These are phyloP conservation scores for Charanyca ferruginea DNA, from an alignment of 2,888 invertebrate genomes.

Conservation along the genomic window DNA sequence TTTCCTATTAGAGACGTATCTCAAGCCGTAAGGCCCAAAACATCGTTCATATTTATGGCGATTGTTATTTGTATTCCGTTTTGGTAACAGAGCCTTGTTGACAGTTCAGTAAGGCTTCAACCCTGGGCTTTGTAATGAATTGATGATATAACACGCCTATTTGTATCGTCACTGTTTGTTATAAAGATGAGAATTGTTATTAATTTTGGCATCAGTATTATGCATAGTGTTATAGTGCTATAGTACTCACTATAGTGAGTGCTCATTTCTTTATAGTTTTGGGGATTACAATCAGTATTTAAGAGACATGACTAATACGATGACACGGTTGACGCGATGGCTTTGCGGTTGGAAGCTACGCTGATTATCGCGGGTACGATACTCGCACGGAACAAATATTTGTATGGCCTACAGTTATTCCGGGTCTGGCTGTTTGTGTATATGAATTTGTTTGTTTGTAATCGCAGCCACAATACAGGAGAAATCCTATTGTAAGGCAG, in stretches of 20 bases:
- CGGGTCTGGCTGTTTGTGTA: no score
- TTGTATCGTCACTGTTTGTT: slow-evolving; percentile 12
- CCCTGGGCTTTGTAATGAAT: slow-evolving; percentile 24
- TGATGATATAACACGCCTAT: slow-evolving; percentile 16
- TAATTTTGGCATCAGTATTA: neutral
- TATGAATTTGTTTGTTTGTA: no score
- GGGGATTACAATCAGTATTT: neutral
- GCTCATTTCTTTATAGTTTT: neutral
- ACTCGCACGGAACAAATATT: no score
- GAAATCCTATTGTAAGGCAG: no score
- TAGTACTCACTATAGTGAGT: no score
- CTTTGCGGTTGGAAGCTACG: no score
- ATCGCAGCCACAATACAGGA: no score
- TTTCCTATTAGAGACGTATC: slow-evolving; percentile 25
- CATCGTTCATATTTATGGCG: slow-evolving; percentile 47
- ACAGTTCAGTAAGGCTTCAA: slow-evolving; percentile 14
- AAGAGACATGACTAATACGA: neutral
- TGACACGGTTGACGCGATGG: no score
- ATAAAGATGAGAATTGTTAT: slow-evolving; percentile 9
- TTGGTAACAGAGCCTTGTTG: slow-evolving; percentile 38
- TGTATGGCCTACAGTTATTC: no score
- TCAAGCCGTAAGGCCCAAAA: slow-evolving; percentile 10
- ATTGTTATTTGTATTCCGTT: slow-evolving; percentile 49
- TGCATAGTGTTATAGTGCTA: no score
- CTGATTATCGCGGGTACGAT: no score